Conservation (phyloP, 2,888 invertebrate genomes). For the Catocala sponsa region DNA sequence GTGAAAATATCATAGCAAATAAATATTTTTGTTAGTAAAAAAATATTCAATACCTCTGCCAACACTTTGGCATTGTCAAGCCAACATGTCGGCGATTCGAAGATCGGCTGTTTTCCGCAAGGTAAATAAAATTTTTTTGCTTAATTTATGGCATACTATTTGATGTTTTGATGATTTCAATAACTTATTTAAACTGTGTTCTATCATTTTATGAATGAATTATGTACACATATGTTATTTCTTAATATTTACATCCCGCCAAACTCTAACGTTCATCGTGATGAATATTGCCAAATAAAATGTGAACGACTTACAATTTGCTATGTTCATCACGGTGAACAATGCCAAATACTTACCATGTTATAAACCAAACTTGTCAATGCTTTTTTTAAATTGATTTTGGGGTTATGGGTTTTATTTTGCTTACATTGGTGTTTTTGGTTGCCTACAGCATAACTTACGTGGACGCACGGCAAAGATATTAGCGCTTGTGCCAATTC, state of each 20-base stretch:
- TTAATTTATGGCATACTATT: background rate
- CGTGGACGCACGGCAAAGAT: slow-evolving; percentile 33
- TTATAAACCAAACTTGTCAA: background rate
- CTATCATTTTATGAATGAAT: background rate
- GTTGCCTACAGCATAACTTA: slow-evolving; percentile 27
- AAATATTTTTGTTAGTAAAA: background rate
- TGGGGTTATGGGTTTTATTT: background rate
- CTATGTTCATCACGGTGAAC: too few species aligned
- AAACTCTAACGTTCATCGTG: too few species aligned
- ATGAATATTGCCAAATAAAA: too few species aligned
- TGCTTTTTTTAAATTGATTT: background rate
- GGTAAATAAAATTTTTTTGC: slow-evolving; percentile 3
- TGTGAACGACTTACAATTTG: too few species aligned
- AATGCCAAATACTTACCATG: background rate
- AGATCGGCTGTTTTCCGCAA: background rate
- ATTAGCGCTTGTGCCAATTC: slow-evolving; percentile 32
- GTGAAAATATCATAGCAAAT: background rate
- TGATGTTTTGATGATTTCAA: background rate
- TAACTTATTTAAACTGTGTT: background rate
- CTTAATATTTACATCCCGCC: background rate
- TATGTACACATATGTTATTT: background rate
- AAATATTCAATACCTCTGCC: background rate
- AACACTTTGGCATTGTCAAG: background rate
- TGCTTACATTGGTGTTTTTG: slow-evolving; percentile 5
- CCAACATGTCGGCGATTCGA: slow-evolving; percentile 1